Base-by-base conservation (phyloP, 2,113 vertebrate species). In the Aramus guarauna region DNA sequence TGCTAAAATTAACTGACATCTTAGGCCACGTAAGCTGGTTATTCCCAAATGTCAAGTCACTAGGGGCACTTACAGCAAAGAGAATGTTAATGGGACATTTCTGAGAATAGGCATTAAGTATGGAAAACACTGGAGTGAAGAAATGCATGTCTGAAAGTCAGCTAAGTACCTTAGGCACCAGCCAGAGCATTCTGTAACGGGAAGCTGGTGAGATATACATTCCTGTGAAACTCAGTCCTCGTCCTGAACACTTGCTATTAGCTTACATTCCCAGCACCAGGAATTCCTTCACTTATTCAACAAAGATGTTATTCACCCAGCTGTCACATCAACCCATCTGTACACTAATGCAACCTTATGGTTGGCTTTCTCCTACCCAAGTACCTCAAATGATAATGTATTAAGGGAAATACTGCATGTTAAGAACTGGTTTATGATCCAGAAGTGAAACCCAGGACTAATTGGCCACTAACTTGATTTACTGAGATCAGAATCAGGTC, bases 21-120 rank as follows among this genome's bases (percentile, higher is more conserved):
- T 87, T 60, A n/a, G 74, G 85, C 52, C 88, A 76, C 1, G 0
- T 85, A 92, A 90, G 41, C 55, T 92, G 72, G 84, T 92, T 85
- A 75, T 92, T 95, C 88, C 92, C 94, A 90, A 96, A 95, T 95
- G 88, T 91, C 94, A 96, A 96, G 63, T 71, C 87, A 92, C 55
- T 75, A 47, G 80, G 85, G 59, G 43, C 89, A 89, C 76, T 94
- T 88, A 48, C 66, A 89, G 91, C 32, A 91, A 96, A 82, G 15
- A 81, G 83, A 91, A 96, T 88, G 60, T 81, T 91, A 95, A 96
- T 78, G 56, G 77, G 50, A 48, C 73, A 84, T 96, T 94, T 94
- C 92, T 92, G 92, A 94, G 77, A 88, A 90, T 10, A 90, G 41
- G 15, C 52, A 91, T 60, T 77, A 88, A 71, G 53, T 85, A 75